A percentile compares a stretch with the other conserved stretches of the same genome.
phyloP scores from a whole-genome alignment of 2,888 invertebrate species.

The Gandaritis pyraliata region DNA sequence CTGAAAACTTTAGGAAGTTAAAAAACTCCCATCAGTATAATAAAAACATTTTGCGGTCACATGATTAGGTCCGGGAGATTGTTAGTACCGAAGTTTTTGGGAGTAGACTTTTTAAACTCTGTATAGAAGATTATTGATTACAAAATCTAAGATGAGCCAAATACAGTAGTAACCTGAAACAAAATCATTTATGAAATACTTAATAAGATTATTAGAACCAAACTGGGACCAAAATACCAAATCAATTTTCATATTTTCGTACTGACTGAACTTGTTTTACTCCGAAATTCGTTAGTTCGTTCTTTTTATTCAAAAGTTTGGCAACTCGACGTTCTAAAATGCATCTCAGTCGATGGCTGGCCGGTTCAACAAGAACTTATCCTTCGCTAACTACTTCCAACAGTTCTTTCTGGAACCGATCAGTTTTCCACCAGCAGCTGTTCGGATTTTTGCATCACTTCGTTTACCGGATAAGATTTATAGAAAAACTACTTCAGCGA shows the following conservation, averaged over 20 bases:
- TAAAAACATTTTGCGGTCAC: too few relatives aligned
- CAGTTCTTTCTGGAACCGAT: conserved; percentile 59
- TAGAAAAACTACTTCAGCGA: conserved; percentile 25
- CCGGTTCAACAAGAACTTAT: conserved; percentile 65
- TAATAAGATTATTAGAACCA: too few relatives aligned
- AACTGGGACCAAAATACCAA: too few relatives aligned
- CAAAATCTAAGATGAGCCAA: too few relatives aligned
- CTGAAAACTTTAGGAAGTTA: too few relatives aligned
- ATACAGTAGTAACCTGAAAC: too few relatives aligned
- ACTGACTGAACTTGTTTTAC: conserved; percentile 19
- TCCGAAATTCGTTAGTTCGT: conserved; percentile 30
- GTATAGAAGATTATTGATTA: too few relatives aligned
- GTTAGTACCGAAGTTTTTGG: too few relatives aligned
- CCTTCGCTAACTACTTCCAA: conserved; percentile 65
- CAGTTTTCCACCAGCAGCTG: conserved; percentile 57
- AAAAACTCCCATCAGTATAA: too few relatives aligned
- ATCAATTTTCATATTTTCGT: conserved; percentile 7
- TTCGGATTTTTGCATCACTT: conserved; percentile 37
- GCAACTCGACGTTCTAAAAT: conserved; percentile 54
- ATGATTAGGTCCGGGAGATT: too few relatives aligned
- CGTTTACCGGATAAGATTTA: conserved; percentile 33
- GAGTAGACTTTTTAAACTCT: too few relatives aligned
- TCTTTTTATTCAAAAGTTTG: conserved; percentile 44
- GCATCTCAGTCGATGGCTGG: conserved; percentile 56
- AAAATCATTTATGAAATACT: too few relatives aligned